Conservation (phyloP, 2,797 vertebrate species). For the Aratinga solstitialis region DNA sequence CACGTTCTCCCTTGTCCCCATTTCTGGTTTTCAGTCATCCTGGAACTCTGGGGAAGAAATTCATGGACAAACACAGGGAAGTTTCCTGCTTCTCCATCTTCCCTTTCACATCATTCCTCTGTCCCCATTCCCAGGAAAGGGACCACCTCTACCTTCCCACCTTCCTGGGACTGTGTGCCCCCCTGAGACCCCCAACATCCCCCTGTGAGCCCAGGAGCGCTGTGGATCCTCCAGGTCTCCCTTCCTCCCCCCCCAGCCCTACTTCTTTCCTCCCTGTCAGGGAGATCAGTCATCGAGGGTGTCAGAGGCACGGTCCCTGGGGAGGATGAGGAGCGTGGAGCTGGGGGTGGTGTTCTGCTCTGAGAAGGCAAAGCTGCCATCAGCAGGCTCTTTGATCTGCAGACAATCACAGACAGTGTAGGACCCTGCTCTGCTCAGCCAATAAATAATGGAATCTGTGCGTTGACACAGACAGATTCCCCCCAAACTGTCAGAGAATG, state of each 20-base stretch:
- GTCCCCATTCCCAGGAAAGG: neutral
- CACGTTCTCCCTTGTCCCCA: neutral
- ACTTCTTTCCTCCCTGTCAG: constrained; percentile 54
- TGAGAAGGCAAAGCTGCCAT: constrained; percentile 59
- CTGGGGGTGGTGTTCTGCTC: constrained; percentile 49
- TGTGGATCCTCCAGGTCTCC: neutral
- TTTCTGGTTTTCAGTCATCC: neutral
- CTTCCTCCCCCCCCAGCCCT: constrained; percentile 4
- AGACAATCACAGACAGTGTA: constrained; percentile 66
- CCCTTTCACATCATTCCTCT: neutral
- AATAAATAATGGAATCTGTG: constrained; percentile 64
- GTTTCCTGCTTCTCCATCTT: neutral
- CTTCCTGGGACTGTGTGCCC: neutral
- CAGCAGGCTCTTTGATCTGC: constrained; percentile 61
- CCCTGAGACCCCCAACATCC: neutral
- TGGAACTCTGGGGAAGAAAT: neutral
- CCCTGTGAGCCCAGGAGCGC: neutral
- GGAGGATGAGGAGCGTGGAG: constrained; percentile 27
- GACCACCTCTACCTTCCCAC: neutral
- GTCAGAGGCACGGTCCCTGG: constrained; percentile 2
- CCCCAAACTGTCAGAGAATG: constrained; percentile 62
- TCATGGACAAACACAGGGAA: neutral
- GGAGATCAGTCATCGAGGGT: constrained; percentile 46
- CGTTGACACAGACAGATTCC: constrained; percentile 65
- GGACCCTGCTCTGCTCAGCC: constrained; percentile 55